Evolutionary conservation across 2,888 invertebrate genomes (phyloP), one percentile per base, ranked within the genome.

Genomic region (Parapristionchus giblindavisi): DNA sequence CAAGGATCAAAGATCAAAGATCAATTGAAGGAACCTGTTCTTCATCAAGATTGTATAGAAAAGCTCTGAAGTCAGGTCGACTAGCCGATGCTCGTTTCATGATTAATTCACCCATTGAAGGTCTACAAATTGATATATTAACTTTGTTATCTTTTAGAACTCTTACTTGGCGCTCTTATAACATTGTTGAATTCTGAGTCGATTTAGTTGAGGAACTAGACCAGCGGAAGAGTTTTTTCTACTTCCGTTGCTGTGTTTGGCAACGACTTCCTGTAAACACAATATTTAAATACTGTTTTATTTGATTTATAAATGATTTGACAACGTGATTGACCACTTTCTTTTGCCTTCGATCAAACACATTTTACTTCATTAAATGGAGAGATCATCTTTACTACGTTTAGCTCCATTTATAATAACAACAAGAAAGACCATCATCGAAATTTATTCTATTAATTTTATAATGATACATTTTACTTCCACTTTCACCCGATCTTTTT

Each of bases 161-260:
- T 21, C 83, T 72, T 68, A 87, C 87, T 87, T 87, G 58, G 87
- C 85, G 43, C 79, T 77, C 43, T 84, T 82, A 77, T 78, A 87
- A 71, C 85, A 81, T 54, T 85, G 85, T 70, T 85, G 85, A 76
- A 87, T 87, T 29, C 87, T 78, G 4, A 87, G 77, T 61, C 87
- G 78, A 56, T 85, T 84, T 29, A 87, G 75, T 8, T 86, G 81
- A 6, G 87, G 86, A 21, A 87, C 80, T 34, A 84, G 75, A 29
- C 85, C 84, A 40, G 79, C 82, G 8, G 83, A 81, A 21, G 83
- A 78, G 34, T 81, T 82, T 34, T 81, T 66, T 5, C 63, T 34
- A 40, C 51, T 48, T 27, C 75, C 40, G 0, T 32, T 34, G 2
- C 40, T 40, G n/a, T 54, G 48, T 14, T 73, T 73, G 11, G 73